phyloP scores from a whole-genome alignment of 2,113 vertebrate genomes.

The Suricata suricatta region DNA sequence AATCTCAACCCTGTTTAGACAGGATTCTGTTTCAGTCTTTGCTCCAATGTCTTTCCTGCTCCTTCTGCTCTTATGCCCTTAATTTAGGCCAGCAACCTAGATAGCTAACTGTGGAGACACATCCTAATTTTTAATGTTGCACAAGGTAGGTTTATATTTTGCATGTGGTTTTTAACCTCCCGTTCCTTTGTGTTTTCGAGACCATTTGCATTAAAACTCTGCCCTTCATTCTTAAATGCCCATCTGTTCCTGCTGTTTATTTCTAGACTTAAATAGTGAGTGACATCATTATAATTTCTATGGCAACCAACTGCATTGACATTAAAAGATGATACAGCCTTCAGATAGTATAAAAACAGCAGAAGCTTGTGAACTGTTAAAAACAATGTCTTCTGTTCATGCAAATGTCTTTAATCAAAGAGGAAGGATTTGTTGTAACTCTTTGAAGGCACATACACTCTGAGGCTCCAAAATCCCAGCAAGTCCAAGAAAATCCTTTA shows the following conservation, averaged over 20 bases:
- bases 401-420: constrained; percentile 65
- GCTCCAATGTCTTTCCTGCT: neutral
- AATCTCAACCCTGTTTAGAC: neutral
- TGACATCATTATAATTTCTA: constrained; percentile 78
- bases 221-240: constrained; percentile 72
- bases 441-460: neutral
- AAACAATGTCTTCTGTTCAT: constrained; percentile 60
- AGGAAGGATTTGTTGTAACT: constrained; percentile 37
- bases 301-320: constrained; percentile 73
- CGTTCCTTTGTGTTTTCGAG: constrained; percentile 68
- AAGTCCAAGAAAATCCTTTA: neutral
- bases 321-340: constrained; percentile 76
- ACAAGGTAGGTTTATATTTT: neutral
- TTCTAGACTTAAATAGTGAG: constrained; percentile 77
- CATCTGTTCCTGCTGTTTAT: constrained; percentile 81
- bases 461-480: neutral
- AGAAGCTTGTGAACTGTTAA: constrained; percentile 69
- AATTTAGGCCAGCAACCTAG: neutral
- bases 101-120: neutral
- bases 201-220: constrained; percentile 76
- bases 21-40: neutral
- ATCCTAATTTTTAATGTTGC: neutral
- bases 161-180: constrained; percentile 40
- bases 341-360: constrained; percentile 74
- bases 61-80: neutral